phyloP scores from a whole-genome alignment of 2,888 invertebrate species.

The Limnephilus rhombicus region DNA sequence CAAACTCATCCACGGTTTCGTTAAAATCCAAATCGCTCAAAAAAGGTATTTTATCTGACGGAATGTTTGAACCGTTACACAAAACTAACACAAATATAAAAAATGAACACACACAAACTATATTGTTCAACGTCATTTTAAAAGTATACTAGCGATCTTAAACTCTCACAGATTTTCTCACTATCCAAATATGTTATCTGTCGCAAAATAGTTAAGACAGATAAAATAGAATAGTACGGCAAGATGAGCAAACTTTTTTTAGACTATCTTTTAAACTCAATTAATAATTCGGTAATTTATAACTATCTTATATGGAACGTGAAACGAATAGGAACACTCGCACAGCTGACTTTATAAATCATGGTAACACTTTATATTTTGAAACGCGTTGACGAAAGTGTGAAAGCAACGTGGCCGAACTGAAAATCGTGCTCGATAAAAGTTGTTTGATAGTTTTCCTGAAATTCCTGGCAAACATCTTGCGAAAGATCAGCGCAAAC shows the following conservation, averaged over 20 bases:
- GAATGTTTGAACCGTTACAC: background rate
- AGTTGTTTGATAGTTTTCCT: background rate
- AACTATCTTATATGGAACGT: background rate
- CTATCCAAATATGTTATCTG: background rate
- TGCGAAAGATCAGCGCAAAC: background rate
- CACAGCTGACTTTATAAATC: background rate
- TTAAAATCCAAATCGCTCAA: background rate
- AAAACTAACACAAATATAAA: conserved; percentile 3
- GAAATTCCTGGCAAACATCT: conserved; percentile 17
- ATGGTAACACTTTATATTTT: background rate
- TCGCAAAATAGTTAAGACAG: background rate
- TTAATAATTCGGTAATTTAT: background rate
- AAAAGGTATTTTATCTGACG: background rate
- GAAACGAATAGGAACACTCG: background rate
- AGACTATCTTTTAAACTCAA: background rate
- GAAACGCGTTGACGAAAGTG: background rate
- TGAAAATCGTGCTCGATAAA: background rate
- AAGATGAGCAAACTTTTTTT: background rate
- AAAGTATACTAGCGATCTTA: conserved; percentile 3
- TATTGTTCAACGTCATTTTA: conserved; percentile 12
- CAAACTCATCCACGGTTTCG: background rate
- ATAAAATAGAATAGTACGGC: background rate
- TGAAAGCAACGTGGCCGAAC: background rate
- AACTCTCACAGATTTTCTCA: background rate
- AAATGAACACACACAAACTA: conserved; percentile 21